These are phyloP conservation scores for Dendrocopos noguchii DNA, from an alignment of 2,113 vertebrate species.

Conservation along the genomic window DNA sequence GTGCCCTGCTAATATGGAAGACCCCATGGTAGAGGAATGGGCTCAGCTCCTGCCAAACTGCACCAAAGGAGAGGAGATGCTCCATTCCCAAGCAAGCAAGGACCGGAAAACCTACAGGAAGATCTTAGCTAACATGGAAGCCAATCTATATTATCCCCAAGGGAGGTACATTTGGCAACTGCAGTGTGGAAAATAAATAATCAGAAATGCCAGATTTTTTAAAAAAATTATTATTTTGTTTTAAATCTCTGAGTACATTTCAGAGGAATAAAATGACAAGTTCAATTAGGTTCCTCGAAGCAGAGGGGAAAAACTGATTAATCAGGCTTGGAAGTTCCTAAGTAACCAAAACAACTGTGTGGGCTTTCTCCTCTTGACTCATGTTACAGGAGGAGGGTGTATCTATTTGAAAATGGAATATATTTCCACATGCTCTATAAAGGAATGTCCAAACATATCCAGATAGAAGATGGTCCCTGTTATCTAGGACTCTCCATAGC, in stretches of 20 bases:
- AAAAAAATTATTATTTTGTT: background rate
- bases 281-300: slow-evolving; percentile 66
- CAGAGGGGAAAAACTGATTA: slow-evolving; percentile 69
- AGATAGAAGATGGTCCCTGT: slow-evolving; percentile 8
- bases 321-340: slow-evolving; percentile 72
- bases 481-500: background rate
- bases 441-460: slow-evolving; percentile 42
- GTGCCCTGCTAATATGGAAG: background rate
- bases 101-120: background rate
- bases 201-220: slow-evolving; percentile 43
- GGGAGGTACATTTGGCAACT: background rate
- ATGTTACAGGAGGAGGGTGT: slow-evolving; percentile 61
- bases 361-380: slow-evolving; percentile 70
- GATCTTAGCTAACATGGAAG: background rate
- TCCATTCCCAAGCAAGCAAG: background rate
- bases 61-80: background rate
- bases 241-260: slow-evolving; percentile 23
- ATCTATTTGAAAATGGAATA: slow-evolving; percentile 56
- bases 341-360: slow-evolving; percentile 74
- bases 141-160: background rate
- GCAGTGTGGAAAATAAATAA: slow-evolving; percentile 51
- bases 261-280: slow-evolving; percentile 55
- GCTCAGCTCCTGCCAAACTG: background rate
- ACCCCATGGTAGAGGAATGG: background rate
- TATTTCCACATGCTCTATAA: slow-evolving; percentile 45